These are phyloP conservation scores for Eurytoma adleriae DNA, from an alignment of 2,888 invertebrate genomes.

Conservation along the genomic window DNA sequence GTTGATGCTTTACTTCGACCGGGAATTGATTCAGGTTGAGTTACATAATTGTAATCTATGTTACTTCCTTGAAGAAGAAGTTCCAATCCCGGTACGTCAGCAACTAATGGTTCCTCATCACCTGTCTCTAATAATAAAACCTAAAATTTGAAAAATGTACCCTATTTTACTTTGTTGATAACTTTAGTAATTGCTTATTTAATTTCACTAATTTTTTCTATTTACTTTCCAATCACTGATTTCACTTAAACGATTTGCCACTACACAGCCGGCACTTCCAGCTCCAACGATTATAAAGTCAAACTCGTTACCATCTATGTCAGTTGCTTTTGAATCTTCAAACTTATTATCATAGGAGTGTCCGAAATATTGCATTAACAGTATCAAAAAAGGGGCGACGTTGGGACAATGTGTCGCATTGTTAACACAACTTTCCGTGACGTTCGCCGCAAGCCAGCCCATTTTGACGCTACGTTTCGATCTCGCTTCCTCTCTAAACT, in stretches of 20 bases:
- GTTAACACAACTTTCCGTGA: no score
- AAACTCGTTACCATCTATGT: background rate
- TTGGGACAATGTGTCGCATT: no score
- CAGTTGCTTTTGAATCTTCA: no score
- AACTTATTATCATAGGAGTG: background rate
- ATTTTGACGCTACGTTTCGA: no score
- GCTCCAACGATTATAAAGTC: constrained; percentile 43
- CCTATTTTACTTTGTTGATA: background rate
- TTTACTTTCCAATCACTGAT: constrained; percentile 32
- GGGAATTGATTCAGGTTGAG: constrained; percentile 1
- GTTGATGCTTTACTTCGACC: no score
- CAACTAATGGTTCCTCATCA: constrained; percentile 81
- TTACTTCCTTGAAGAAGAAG: constrained; percentile 67
- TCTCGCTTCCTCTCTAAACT: no score
- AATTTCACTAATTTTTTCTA: background rate
- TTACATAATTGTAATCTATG: constrained; percentile 25
- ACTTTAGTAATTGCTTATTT: no score
- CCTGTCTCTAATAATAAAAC: constrained; percentile 81
- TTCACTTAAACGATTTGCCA: constrained; percentile 36
- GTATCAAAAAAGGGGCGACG: no score
- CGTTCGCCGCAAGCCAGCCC: no score
- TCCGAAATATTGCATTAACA: background rate
- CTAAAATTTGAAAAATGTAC: constrained; percentile 69
- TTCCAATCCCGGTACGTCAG: constrained; percentile 82
- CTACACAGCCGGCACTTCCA: constrained; percentile 38